Conservation (phyloP, 2,113 vertebrate species). For the Megaceryle maxima region DNA sequence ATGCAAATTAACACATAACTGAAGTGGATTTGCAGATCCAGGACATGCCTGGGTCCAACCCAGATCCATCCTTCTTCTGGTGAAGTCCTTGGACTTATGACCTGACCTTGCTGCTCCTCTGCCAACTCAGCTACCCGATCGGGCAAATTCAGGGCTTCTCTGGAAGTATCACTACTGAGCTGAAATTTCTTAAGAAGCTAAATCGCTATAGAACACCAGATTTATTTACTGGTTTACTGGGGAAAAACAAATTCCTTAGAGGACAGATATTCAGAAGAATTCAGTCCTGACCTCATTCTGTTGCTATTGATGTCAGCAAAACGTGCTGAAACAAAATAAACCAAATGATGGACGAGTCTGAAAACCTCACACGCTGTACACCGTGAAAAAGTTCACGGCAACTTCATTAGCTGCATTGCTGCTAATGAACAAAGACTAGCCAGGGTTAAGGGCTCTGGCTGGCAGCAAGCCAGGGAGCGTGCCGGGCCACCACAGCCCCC, state of each 20-base stretch:
- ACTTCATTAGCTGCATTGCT: not conserved
- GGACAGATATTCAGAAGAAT: constrained; percentile 33
- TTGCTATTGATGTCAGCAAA: constrained; percentile 28
- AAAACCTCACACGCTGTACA: constrained; percentile 21
- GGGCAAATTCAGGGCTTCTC: constrained; percentile 4
- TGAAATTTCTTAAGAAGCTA: constrained; percentile 1
- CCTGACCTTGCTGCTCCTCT: not conserved
- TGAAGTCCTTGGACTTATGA: not conserved
- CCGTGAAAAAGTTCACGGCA: not conserved
- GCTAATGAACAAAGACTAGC: not conserved
- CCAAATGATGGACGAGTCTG: constrained; percentile 18
- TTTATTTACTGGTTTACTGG: constrained; percentile 28
- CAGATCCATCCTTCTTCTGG: not conserved
- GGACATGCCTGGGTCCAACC: not conserved
- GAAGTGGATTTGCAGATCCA: not conserved
- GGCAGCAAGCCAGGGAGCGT: not conserved
- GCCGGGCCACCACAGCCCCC: not conserved
- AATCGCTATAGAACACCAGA: not conserved
- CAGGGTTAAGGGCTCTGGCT: not conserved
- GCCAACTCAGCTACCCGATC: not conserved
- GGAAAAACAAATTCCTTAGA: constrained; percentile 23
- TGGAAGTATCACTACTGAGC: not conserved
- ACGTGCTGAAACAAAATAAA: constrained; percentile 25
- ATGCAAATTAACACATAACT: rapidly evolving
- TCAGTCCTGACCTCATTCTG: constrained; percentile 45